phyloP scores from a whole-genome alignment of 2,113 vertebrate genomes.

The Muntiacus reevesi region DNA sequence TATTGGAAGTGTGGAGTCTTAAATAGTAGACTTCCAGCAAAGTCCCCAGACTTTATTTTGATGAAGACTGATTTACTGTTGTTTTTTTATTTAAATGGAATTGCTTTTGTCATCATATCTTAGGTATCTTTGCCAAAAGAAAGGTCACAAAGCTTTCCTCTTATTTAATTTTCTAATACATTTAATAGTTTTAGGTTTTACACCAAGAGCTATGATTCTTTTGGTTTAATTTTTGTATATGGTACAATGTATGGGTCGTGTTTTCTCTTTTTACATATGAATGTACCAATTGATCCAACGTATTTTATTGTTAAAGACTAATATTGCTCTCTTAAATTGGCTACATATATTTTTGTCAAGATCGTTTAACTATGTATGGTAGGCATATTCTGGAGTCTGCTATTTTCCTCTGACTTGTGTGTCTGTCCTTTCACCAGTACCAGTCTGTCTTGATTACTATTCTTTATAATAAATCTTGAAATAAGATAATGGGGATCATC shows the following conservation, averaged over 20 bases:
- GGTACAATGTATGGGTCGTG: background rate
- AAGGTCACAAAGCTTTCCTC: background rate
- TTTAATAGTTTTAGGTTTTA: background rate
- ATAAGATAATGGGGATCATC: background rate
- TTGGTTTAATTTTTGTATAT: background rate
- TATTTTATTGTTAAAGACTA: background rate
- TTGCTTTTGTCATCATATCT: background rate
- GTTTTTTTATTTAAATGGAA: background rate
- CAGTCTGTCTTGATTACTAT: background rate
- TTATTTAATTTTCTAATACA: background rate
- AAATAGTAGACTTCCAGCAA: background rate
- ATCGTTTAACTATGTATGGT: fast-evolving
- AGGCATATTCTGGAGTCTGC: background rate
- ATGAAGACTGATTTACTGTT: background rate
- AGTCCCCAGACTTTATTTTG: background rate
- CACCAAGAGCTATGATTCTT: fast-evolving
- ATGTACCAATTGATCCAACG: too few species aligned
- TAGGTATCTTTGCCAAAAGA: background rate
- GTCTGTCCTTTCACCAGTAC: background rate
- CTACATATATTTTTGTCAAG: background rate
- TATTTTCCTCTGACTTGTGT: too few species aligned
- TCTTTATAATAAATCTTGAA: background rate
- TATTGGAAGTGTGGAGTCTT: background rate
- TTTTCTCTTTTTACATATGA: background rate
- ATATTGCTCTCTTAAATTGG: background rate